Evolutionary conservation across 2,797 vertebrate genomes (phyloP).

Genomic region (Myotis myotis): DNA sequence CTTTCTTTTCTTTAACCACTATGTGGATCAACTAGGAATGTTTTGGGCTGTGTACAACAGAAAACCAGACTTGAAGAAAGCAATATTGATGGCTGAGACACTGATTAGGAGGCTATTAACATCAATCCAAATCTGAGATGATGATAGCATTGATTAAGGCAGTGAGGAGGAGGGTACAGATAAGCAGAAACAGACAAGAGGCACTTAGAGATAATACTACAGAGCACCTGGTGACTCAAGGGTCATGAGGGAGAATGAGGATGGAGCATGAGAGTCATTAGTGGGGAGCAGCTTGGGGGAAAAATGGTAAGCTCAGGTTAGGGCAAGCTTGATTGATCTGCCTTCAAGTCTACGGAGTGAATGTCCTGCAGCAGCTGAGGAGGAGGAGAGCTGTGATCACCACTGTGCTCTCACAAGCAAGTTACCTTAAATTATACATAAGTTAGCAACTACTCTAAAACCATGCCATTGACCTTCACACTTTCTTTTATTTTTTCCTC

Average conservation of each 20-base stretch:
- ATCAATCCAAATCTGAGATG: neutral
- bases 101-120: neutral
- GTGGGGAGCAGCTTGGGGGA: neutral
- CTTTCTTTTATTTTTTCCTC: neutral
- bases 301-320: neutral
- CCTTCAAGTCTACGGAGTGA: neutral
- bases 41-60: neutral
- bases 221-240: neutral
- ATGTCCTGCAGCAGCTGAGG: neutral
- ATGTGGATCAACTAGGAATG: neutral
- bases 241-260: neutral
- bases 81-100: neutral
- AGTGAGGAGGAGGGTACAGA: neutral
- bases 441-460: neutral
- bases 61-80: neutral
- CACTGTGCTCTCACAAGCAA: neutral
- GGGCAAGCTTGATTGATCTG: neutral
- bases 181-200: neutral
- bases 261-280: neutral
- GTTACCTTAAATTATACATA: neutral
- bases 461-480: neutral
- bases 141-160: neutral
- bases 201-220: neutral
- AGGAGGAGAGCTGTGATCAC: neutral
- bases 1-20: neutral